Evolutionary conservation across 1,140 invertebrate genomes (phyloP), one percentile per base, ranked within the genome.

Genomic region (Leptinotarsa defecta): DNA sequence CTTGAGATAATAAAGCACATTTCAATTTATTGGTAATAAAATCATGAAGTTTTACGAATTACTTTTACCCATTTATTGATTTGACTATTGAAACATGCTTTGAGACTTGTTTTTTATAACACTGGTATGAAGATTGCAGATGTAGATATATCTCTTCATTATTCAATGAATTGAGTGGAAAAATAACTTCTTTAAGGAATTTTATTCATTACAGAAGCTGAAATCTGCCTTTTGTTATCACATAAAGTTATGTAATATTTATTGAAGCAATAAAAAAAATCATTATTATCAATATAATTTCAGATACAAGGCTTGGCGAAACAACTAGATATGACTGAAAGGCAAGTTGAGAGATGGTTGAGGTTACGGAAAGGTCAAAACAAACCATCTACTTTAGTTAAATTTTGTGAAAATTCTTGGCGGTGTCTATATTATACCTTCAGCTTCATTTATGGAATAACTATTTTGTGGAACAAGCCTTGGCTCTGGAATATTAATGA

Each of bases 401-500:
- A 97, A 85, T 98, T 98, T 86, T 94, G 93, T 83, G 96, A 98
- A 87, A 95, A 93, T 84, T 90, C 92, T 85, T 98, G 96, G 96
- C 88, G 95, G 78, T 96, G 93, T 85, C 87, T 92, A 3, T 98
- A 97, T 87, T 98, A 98, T 86, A 86, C 91, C 11, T 92, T 89
- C 83, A 93, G 92, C 67, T 97, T 98, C 85, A 86, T 91, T 15
- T 97, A 93, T 87, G 97, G 96, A 17, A 62, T 84, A 43, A 90
- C 91, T 81, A 89, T 94, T 76, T 87, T 98, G 43, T 98, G 95
- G 95, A 92, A 96, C 85, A 98, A 98, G 87, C 89, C 92, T 15
- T 99, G 96, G 95, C 88, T 98, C 77, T 98, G 94, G 95, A 92
- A 98, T 82, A 96, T 98, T 67, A 94, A 94, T 65, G 84, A 95